These are phyloP conservation scores for Cisticola juncidis DNA, from an alignment of 2,113 vertebrate genomes.

Conservation along the genomic window DNA sequence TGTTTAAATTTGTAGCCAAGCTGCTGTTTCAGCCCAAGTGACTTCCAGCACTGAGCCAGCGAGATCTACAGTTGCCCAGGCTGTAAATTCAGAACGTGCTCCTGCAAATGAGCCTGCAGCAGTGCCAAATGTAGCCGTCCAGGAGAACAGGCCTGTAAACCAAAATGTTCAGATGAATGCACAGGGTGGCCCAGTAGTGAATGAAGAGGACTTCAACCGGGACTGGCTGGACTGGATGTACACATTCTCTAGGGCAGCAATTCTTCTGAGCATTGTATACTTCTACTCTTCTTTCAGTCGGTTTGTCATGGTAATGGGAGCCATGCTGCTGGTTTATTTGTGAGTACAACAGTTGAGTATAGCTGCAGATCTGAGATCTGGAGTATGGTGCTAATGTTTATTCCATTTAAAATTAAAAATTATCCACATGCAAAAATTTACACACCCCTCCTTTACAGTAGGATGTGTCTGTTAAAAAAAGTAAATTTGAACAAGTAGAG, in stretches of 20 bases:
- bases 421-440: neutral
- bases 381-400: neutral
- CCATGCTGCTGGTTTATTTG: conserved; percentile 95
- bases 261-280: conserved; percentile 95
- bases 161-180: conserved; percentile 89
- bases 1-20: conserved; percentile 77
- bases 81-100: conserved; percentile 60
- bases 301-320: conserved; percentile 92
- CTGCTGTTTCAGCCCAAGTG: conserved; percentile 79
- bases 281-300: conserved; percentile 97
- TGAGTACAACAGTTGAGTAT: conserved; percentile 75
- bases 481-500: neutral
- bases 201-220: conserved; percentile 93
- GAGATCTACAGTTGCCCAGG: conserved; percentile 39
- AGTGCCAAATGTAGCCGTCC: conserved; percentile 78
- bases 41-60: conserved; percentile 60
- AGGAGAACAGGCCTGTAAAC: conserved; percentile 85
- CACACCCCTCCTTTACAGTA: neutral
- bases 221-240: conserved; percentile 99
- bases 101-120: conserved; percentile 82
- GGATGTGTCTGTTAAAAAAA: neutral
- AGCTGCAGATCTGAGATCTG: neutral
- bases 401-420: neutral
- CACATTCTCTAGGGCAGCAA: conserved; percentile 86
- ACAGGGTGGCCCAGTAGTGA: conserved; percentile 84